Base-by-base conservation (phyloP, 2,888 invertebrate species). In the Nomada ruficornis region DNA sequence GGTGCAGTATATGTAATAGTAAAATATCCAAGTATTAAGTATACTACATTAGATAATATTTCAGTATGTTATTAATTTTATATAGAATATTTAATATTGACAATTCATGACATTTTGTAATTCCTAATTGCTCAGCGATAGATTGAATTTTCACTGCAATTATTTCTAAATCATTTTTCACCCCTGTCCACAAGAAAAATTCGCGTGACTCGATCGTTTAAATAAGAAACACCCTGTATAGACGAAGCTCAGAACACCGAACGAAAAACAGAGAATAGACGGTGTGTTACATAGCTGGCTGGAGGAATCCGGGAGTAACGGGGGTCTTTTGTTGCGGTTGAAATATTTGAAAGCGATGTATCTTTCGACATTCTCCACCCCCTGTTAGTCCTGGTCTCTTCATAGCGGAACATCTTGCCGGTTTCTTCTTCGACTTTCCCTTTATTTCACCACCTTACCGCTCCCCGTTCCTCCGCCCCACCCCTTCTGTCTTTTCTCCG, bases 301-400 rank as follows among this genome's bases (percentile, higher is more conserved):
- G 60, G 72, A 75, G 81, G 62, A 82, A 85, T 64, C 69, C 72
- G 74, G 62, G 62, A 78, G 71, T 65, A 65, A 47, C 68, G 20
- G 75, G 70, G 82, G 36, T 36, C 88, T 88, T 88, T 88, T 86
- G 88, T 88, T 83, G 82, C 78, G 82, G 82, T 79, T 83, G 86
- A 83, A 82, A 85, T 85, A 88, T 88, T 81, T 80, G 85, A 88
- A 83, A 82, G 85, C 82, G 83, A 88, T 83, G 86, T 78, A 76
- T 83, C 83, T 82, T 80, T 68, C 76, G 64, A 54, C 80, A 50
- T 72, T 59, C 63, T 26, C 50, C 52, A 52, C 57, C 62, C 65
- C 29, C 54, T 50, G 44, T 59, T 67, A 23, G 1, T 47, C 50
- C 67, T 47, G n/a, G 70, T 59, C 68, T 44, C 57, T 57, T 50